Evolutionary conservation across 2,888 invertebrate genomes (phyloP), one percentile per base, ranked within the genome.

Genomic region (Eupithecia pulchellata): DNA sequence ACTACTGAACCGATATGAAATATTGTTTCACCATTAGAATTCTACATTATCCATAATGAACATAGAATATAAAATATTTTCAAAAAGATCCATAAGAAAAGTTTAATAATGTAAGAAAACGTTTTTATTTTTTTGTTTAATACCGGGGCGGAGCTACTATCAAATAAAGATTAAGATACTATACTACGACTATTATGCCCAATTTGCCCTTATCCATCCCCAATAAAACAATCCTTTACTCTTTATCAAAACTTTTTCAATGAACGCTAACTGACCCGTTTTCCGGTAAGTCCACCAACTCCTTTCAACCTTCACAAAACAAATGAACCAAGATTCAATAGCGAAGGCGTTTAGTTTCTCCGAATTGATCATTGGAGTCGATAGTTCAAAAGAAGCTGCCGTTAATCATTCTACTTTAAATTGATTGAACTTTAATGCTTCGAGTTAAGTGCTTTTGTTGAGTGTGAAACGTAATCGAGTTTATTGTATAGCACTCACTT

Each of bases 351-450:
- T 75, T 81, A 85, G 81, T 85, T 84, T 81, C 78, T 75, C 81
- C 76, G 78, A 79, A 85, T 82, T 88, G 84, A 87, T 84, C 80
- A 86, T 86, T 81, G 86, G 85, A 85, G 87, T 81, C 84, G 82
- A 88, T 86, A 81, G 80, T 77, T 78, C 71, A 64, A 74, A 73
- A 62, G 70, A 72, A 66, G 73, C 73, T 79, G 77, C 71, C 72
- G 74, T 78, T 73, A 73, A 80, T 79, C 75, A 76, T 75, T 77
- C 65, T 32, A 42, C n/a, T 64, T 32, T 29, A 14, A 66, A 66
- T 66, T 1, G 29, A 70, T 63, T 68, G 63, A 62, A 70, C 57
- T 66, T 66, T 57, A 66, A 66, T 39, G 39, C 55, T 55, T 34
- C 2, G 61, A 36, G 34, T 39, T 69, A 64, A 65, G 27, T 57